Base-by-base conservation (phyloP, 2,797 vertebrate genomes). In the Phyllotis vaccarum region DNA sequence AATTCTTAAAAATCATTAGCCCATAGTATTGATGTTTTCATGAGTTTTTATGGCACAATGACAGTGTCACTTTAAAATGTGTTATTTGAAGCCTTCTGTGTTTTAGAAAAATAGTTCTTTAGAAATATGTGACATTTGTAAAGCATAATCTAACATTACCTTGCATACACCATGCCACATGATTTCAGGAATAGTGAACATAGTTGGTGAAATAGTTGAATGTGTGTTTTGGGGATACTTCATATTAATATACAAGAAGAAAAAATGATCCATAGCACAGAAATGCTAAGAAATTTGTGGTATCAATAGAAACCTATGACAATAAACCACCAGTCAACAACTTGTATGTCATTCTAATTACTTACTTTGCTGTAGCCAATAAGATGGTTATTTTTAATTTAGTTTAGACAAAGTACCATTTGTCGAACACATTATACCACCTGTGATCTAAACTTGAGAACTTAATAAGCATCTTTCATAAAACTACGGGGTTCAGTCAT, bases 391-490 rank as follows among this genome's bases (percentile, higher is more conserved):
- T 12, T 89, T 34, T 49, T n/a, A 75, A 70, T 19, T 87, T 91
- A 80, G 43, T 9, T 82, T 81, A 78, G 22, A 58, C 31, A 70
- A 70, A 58, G 24, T 86, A 43, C 79, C 60, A 72, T 83, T 95
- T 96, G 76, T 90, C 66, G 40, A 78, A 83, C 27, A 86, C 11
- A 17, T 54, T 75, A 89, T 80, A n/a, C 43, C 40, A 93, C 78
- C 82, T 95, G 83, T 95, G 94, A 93, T 93, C 93, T 92, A 89
- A 94, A 96, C 94, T 79, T 94, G 56, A 75, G 9, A 13, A 49
- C 24, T 70, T 93, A 46, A 46, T 78, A 82, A 89, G 60, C 43
- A 79, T 62, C 75, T 66, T 54, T 89, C 75, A 56, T 37, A n/a
- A 94, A 95, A 92, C 27, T 3, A 11, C 64, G 24, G 31, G 58